Conservation (phyloP, 2,888 invertebrate species). For the Omphaloscelis lunosa region DNA sequence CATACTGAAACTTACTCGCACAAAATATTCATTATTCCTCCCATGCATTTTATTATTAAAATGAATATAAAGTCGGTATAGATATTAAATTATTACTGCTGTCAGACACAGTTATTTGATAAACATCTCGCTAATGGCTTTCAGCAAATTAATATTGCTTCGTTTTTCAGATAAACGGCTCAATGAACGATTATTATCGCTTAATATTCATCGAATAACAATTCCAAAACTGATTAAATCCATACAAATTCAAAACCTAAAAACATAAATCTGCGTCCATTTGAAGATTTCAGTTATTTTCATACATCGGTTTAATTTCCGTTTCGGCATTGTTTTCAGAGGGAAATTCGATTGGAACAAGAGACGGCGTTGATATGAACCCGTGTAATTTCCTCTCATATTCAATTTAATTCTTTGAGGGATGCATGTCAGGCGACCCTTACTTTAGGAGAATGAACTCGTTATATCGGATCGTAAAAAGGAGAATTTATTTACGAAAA, state of each 20-base stretch:
- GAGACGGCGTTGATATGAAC: constrained; percentile 83
- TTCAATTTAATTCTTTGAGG: constrained; percentile 87
- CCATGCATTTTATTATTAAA: constrained; percentile 41
- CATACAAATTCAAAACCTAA: constrained; percentile 62
- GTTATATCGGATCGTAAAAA: constrained; percentile 75
- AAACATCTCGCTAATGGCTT: constrained; percentile 44
- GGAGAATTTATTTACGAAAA: constrained; percentile 77
- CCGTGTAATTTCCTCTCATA: constrained; percentile 88
- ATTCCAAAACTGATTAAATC: constrained; percentile 52
- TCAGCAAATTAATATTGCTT: constrained; percentile 47
- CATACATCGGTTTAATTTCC: constrained; percentile 88
- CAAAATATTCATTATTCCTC: constrained; percentile 67
- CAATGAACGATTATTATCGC: constrained; percentile 41
- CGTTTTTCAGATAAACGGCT: constrained; percentile 39
- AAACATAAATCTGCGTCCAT: constrained; percentile 77
- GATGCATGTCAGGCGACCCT: constrained; percentile 80
- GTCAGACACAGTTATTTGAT: constrained; percentile 50
- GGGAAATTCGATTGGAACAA: constrained; percentile 86
- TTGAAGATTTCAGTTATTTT: constrained; percentile 81
- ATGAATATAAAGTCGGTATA: constrained; percentile 4
- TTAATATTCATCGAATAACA: constrained; percentile 34
- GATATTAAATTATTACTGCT: constrained; percentile 31
- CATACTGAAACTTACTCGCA: constrained; percentile 69
- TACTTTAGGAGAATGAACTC: constrained; percentile 72
- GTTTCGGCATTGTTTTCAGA: constrained; percentile 87